Percentiles rank a stretch among this genome's conserved stretches.
phyloP scores from a whole-genome alignment of 2,888 invertebrate species.

The Cristatella mucedo region DNA sequence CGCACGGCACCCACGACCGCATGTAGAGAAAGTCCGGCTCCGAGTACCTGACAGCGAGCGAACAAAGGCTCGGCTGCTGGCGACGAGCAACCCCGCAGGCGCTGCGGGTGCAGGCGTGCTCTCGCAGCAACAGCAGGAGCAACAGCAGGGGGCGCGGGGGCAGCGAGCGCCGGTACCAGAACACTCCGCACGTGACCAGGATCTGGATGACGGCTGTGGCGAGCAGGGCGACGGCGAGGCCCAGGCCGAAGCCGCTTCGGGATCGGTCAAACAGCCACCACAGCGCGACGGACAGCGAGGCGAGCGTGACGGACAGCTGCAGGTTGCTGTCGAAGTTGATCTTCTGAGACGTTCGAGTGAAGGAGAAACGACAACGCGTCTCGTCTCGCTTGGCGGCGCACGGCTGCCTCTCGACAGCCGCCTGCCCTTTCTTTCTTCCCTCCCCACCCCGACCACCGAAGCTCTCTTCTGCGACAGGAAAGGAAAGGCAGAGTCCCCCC shows the following conservation, averaged over 20 bases:
- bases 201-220: slow-evolving; percentile 38
- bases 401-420: no score
- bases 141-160: background rate
- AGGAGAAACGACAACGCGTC: no score
- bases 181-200: slow-evolving; percentile 38
- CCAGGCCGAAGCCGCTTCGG: slow-evolving; percentile 37
- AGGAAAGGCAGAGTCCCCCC: no score
- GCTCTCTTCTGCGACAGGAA: no score
- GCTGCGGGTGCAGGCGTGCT: no score
- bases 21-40: slow-evolving; percentile 39
- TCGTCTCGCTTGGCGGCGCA: no score
- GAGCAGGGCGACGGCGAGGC: slow-evolving; percentile 36
- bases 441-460: no score
- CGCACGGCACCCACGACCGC: slow-evolving; percentile 38
- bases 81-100: no score
- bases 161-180: slow-evolving; percentile 28
- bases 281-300: slow-evolving; percentile 39
- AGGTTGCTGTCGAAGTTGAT: slow-evolving; percentile 39
- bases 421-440: no score
- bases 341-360: no score
- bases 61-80: no score
- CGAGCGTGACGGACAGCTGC: slow-evolving; percentile 37
- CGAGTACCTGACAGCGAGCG: slow-evolving; percentile 31
- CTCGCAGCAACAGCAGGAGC: background rate
- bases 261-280: slow-evolving; percentile 42